Conservation (phyloP, 2,888 invertebrate genomes). For the Lepidochrysops patricia region DNA sequence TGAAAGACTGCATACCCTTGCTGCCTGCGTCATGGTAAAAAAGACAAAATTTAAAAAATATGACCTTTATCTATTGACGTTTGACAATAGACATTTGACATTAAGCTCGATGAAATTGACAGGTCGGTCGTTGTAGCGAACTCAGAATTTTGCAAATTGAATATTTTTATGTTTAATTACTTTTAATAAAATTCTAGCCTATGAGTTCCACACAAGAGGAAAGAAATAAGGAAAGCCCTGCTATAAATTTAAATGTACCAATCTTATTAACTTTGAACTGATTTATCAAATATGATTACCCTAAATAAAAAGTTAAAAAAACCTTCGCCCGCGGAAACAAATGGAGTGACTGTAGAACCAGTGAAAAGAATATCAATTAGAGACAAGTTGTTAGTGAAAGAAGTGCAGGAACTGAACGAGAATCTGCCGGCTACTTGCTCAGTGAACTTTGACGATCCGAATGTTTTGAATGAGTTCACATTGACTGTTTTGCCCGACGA, state of each 20-base stretch:
- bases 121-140: too few species aligned
- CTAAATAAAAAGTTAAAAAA: slow-evolving; percentile 82
- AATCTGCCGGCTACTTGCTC: slow-evolving; percentile 86
- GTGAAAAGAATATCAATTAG: slow-evolving; percentile 81
- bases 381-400: slow-evolving; percentile 86
- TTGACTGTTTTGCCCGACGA: slow-evolving; percentile 87
- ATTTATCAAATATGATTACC: slow-evolving; percentile 76
- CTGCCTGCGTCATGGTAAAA: too few species aligned
- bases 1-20: too few species aligned
- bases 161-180: too few species aligned
- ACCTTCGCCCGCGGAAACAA: slow-evolving; percentile 62
- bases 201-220: too few species aligned
- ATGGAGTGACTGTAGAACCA: slow-evolving; percentile 51
- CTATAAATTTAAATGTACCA: background rate
- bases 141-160: too few species aligned
- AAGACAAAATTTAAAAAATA: too few species aligned
- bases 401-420: slow-evolving; percentile 91
- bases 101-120: too few species aligned
- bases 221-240: background rate
- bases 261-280: background rate
- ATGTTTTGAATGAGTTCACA: slow-evolving; percentile 85
- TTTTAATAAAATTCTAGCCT: too few species aligned
- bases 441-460: slow-evolving; percentile 86
- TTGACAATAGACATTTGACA: too few species aligned
- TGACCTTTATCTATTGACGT: too few species aligned